Evolutionary conservation across 2,113 vertebrate genomes (phyloP).

Genomic region (Bostrychus sinensis): DNA sequence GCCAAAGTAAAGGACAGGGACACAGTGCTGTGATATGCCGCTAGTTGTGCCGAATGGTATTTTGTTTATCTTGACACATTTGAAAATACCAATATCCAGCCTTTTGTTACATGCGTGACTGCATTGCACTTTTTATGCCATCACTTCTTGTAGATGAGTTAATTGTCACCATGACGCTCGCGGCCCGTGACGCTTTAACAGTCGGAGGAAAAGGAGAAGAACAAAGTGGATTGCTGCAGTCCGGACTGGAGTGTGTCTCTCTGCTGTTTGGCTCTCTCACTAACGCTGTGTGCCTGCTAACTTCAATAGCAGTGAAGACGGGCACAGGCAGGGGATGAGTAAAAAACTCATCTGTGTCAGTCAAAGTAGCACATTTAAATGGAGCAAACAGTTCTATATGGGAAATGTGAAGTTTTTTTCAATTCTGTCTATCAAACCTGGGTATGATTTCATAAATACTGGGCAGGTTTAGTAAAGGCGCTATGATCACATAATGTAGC

Average conservation of each 20-base stretch:
- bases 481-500: background rate
- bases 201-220: slow-evolving; percentile 8
- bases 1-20: slow-evolving; percentile 37
- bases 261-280: slow-evolving; percentile 11
- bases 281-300: slow-evolving; percentile 20
- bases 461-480: background rate
- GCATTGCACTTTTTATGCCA: slow-evolving; percentile 30
- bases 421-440: slow-evolving; percentile 7
- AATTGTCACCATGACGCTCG: slow-evolving; percentile 30
- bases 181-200: slow-evolving; percentile 22
- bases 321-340: slow-evolving; percentile 35
- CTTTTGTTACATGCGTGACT: slow-evolving; percentile 27
- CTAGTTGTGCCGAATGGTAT: slow-evolving; percentile 32
- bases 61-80: slow-evolving; percentile 35
- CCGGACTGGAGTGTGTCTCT: slow-evolving; percentile 30
- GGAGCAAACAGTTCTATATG: slow-evolving; percentile 56
- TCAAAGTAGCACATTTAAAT: slow-evolving; percentile 59
- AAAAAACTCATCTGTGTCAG: slow-evolving; percentile 44
- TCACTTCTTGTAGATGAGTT: slow-evolving; percentile 46
- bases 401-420: slow-evolving; percentile 51
- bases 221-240: slow-evolving; percentile 23
- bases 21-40: slow-evolving; percentile 34
- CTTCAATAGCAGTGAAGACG: slow-evolving; percentile 14
- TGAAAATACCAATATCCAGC: slow-evolving; percentile 37
- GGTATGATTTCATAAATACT: background rate